Evolutionary conservation across 2,113 vertebrate genomes (phyloP).

Genomic region (Leucosticte australis): DNA sequence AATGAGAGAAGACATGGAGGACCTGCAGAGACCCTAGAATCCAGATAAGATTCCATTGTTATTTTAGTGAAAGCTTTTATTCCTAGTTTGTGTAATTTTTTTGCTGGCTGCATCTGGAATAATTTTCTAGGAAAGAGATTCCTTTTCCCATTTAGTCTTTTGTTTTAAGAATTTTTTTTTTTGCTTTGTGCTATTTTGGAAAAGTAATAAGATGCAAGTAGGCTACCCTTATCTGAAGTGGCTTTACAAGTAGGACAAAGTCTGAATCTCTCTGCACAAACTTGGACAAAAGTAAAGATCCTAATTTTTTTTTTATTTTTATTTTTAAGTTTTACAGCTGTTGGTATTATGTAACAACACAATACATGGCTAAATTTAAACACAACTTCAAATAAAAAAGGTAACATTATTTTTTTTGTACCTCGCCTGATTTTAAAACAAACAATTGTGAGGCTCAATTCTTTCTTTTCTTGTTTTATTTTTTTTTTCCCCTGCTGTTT

Average conservation of each 20-base stretch:
- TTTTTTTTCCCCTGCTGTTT: background rate
- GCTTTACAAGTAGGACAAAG: slow-evolving; percentile 58
- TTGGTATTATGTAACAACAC: background rate
- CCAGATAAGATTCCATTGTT: background rate
- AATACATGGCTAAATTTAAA: slow-evolving; percentile 4
- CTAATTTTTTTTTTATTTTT: background rate
- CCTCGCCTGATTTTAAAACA: background rate
- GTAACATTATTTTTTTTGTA: background rate
- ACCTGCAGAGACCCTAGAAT: background rate
- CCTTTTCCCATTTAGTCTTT: background rate
- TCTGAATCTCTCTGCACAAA: slow-evolving; percentile 42
- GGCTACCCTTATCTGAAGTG: slow-evolving; percentile 54
- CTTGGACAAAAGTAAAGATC: background rate
- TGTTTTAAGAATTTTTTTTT: background rate
- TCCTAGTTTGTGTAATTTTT: background rate
- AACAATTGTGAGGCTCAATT: background rate
- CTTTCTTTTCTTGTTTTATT: background rate
- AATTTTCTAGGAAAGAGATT: slow-evolving; percentile 42
- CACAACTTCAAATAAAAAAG: background rate
- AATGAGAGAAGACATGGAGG: background rate
- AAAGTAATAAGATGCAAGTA: slow-evolving; percentile 65
- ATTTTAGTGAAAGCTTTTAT: background rate
- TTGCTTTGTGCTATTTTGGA: slow-evolving; percentile 33
- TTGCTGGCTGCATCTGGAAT: background rate
- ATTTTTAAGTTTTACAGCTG: background rate